Evolutionary conservation across 2,797 vertebrate species (phyloP).

Genomic region (Limosa lapponica): DNA sequence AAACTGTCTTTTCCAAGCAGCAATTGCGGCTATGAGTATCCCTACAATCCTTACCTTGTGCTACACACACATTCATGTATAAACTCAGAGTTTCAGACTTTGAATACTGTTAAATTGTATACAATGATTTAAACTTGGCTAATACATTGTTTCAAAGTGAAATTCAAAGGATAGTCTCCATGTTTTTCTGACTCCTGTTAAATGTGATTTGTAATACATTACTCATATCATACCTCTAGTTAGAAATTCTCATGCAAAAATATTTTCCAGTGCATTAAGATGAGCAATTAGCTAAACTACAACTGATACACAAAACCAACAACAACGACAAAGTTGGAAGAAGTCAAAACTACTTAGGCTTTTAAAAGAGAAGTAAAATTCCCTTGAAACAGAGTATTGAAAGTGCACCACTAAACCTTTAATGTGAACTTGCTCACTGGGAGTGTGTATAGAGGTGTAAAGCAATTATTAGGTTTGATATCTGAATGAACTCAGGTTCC

Average conservation of each 20-base stretch:
- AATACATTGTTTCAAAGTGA: neutral
- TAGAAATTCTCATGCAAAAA: neutral
- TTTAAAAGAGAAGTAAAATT: conserved; percentile 17
- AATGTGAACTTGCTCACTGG: conserved; percentile 70
- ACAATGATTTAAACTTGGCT: neutral
- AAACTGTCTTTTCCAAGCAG: conserved; percentile 8
- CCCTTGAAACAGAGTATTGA: neutral
- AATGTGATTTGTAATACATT: neutral
- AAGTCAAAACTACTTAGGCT: neutral
- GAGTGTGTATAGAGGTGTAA: conserved; percentile 76
- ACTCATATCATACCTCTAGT: neutral
- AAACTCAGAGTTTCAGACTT: neutral
- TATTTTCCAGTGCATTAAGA: neutral
- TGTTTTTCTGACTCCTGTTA: neutral
- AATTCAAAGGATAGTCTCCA: neutral
- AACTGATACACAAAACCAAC: neutral
- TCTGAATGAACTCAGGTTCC: conserved; percentile 78
- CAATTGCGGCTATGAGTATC: neutral
- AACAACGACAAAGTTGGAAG: neutral
- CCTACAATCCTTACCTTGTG: neutral
- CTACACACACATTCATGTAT: neutral
- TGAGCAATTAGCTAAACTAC: neutral
- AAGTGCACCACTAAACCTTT: conserved; percentile 61
- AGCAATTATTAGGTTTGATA: conserved; percentile 81
- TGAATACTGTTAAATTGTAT: neutral